Conservation (phyloP, 1,140 invertebrate genomes). For the Apis florea region DNA sequence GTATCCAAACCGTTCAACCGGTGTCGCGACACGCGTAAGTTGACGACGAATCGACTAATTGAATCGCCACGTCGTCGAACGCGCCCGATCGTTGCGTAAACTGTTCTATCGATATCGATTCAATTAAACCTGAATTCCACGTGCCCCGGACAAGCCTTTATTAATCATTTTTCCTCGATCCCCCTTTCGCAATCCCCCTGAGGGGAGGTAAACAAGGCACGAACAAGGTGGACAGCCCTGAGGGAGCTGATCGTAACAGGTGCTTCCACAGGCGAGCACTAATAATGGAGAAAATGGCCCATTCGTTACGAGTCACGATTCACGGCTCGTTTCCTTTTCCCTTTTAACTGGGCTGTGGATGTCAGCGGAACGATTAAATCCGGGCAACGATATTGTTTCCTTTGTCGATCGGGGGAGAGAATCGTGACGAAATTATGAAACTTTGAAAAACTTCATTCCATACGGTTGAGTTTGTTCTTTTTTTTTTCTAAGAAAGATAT, state of each 20-base stretch:
- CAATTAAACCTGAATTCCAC: constrained; percentile 48
- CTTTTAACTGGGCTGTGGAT: not conserved
- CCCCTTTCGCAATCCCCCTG: constrained; percentile 48
- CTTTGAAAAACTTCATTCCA: not conserved
- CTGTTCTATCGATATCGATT: constrained; percentile 27
- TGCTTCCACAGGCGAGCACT: constrained; percentile 37
- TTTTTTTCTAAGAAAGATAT: not conserved
- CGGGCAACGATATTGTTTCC: constrained; percentile 1
- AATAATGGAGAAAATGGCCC: constrained; percentile 35
- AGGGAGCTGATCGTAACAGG: constrained; percentile 45
- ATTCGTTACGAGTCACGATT: constrained; percentile 48
- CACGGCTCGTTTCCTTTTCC: constrained; percentile 8
- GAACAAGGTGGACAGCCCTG: constrained; percentile 7
- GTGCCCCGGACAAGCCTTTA: constrained; percentile 40
- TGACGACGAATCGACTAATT: constrained; percentile 26
- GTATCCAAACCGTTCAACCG: not conserved
- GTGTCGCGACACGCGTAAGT: not conserved
- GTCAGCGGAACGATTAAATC: not conserved
- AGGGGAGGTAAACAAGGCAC: constrained; percentile 21
- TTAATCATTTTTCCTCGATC: constrained; percentile 56
- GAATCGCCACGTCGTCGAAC: constrained; percentile 6
- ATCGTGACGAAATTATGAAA: not conserved
- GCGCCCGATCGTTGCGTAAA: constrained; percentile 15
- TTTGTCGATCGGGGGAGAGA: not conserved
- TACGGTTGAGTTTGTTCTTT: not conserved